These are phyloP conservation scores for Coleophora flavipennella DNA, from an alignment of 2,888 invertebrate genomes.

Conservation along the genomic window DNA sequence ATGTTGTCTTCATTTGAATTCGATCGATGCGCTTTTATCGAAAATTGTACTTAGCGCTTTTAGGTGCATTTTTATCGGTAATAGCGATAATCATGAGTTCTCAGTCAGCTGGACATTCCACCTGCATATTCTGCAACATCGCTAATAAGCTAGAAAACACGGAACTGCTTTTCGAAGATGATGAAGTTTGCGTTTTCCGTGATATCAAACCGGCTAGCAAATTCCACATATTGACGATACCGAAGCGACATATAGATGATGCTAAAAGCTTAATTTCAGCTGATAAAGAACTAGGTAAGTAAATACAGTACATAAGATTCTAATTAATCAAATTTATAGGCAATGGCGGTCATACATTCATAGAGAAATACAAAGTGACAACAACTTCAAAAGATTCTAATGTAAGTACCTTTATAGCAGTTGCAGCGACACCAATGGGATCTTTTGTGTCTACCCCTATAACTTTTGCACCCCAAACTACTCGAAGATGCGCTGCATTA, in stretches of 20 bases:
- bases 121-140: constrained; percentile 85
- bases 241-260: constrained; percentile 83
- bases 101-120: constrained; percentile 24
- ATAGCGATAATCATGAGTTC: constrained; percentile 26
- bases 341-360: no score
- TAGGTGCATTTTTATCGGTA: constrained; percentile 2
- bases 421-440: no score
- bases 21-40: no score
- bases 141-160: constrained; percentile 73
- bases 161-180: constrained; percentile 79
- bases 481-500: no score
- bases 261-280: constrained; percentile 76
- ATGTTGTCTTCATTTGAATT: no score
- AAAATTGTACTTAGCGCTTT: not conserved
- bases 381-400: no score
- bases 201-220: constrained; percentile 87
- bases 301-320: no score
- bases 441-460: no score
- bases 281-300: constrained; percentile 82
- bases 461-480: no score
- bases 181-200: constrained; percentile 82
- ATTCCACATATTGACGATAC: constrained; percentile 84
- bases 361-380: no score
- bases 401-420: no score
- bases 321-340: no score